Evolutionary conservation across 2,113 vertebrate species (phyloP).

Genomic region (Plotosus lineatus): DNA sequence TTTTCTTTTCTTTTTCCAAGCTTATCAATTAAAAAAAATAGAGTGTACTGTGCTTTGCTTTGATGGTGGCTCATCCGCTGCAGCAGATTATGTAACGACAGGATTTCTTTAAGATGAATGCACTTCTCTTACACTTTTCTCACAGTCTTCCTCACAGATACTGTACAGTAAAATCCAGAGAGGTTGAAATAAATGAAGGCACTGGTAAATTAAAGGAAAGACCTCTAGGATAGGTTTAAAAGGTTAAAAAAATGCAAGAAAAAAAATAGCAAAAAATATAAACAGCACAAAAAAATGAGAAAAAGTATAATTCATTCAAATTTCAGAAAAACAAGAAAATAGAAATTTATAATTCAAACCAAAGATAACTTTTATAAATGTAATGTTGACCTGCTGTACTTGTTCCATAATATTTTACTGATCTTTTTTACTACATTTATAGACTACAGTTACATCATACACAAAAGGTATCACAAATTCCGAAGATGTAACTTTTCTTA

Average conservation of each 20-base stretch:
- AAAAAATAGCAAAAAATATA: not conserved
- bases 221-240: not conserved
- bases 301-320: not conserved
- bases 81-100: conserved; percentile 71
- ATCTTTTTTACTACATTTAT: no score
- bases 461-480: no score
- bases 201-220: conserved; percentile 16
- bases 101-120: conserved; percentile 67
- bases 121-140: conserved; percentile 62
- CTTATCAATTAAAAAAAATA: conserved; percentile 37
- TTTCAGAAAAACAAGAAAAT: conserved; percentile 18
- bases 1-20: not conserved
- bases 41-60: conserved; percentile 43
- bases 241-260: not conserved
- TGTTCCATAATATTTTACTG: no score
- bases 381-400: no score
- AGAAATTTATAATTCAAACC: no score
- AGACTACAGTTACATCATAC: no score
- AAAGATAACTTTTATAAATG: no score
- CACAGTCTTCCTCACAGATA: conserved; percentile 53
- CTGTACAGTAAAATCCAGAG: not conserved
- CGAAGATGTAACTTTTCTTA: no score
- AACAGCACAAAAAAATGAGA: not conserved
- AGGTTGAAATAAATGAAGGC: not conserved
- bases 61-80: conserved; percentile 62